A percentile compares a stretch with the other conserved stretches of the same genome.
Evolutionary conservation across 2,113 vertebrate genomes (phyloP).

Genomic region (Xerus inauris): DNA sequence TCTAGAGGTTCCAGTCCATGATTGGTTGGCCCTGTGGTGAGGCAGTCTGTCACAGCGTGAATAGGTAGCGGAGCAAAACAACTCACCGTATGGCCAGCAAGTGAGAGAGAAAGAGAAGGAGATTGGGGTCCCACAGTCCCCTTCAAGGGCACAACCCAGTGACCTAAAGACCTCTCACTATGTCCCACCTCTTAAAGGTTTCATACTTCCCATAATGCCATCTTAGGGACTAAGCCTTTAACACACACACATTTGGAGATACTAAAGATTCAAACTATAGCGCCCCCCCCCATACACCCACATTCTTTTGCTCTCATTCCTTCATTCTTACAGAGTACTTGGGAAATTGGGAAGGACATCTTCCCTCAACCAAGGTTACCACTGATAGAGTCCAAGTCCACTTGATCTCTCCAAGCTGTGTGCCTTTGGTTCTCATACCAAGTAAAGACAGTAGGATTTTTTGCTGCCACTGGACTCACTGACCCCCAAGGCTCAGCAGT

Average conservation of each 20-base stretch:
- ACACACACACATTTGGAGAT: too few relatives aligned
- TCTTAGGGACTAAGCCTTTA: neutral
- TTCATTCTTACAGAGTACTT: neutral
- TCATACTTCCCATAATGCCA: neutral
- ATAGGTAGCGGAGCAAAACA: neutral
- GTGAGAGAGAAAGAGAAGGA: neutral
- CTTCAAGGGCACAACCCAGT: neutral
- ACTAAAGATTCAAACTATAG: neutral
- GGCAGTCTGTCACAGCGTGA: accelerated
- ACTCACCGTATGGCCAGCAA: neutral
- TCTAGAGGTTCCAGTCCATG: neutral
- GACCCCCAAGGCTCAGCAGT: neutral
- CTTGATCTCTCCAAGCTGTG: neutral
- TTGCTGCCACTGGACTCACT: neutral
- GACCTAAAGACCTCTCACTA: neutral
- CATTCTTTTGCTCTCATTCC: too few relatives aligned
- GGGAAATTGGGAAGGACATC: neutral
- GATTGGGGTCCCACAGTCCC: neutral
- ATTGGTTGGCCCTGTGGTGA: neutral
- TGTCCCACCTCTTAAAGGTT: neutral
- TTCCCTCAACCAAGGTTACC: neutral
- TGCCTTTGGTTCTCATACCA: neutral
- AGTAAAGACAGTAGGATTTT: neutral
- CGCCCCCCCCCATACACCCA: neutral
- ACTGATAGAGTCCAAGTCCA: too few relatives aligned